Conservation (phyloP, 92 coral and sea anemone genomes). For the Porites evermanni region DNA sequence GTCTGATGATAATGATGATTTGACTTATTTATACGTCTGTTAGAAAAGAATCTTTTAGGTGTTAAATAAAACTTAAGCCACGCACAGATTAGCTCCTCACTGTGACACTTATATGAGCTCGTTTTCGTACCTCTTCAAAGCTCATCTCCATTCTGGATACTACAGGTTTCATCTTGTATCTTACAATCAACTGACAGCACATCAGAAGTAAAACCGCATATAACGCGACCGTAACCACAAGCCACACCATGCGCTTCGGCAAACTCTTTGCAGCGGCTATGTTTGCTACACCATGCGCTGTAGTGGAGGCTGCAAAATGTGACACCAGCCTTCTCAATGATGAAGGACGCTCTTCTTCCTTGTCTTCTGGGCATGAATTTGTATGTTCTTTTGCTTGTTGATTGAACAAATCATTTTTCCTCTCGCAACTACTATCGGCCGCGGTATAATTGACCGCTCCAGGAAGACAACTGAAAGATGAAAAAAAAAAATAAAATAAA, state of each 20-base stretch:
- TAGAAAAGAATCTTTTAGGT: no score
- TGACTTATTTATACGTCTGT: no score
- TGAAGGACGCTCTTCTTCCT: not conserved
- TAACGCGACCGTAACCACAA: slow-evolving; percentile 40
- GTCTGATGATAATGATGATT: no score
- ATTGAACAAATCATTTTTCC: not conserved
- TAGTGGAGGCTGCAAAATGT: slow-evolving; percentile 68
- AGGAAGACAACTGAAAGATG: slow-evolving; percentile 17
- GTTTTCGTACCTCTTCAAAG: slow-evolving; percentile 71
- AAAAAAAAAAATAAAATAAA: not conserved
- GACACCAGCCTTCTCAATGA: slow-evolving; percentile 35
- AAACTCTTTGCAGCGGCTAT: slow-evolving; percentile 63
- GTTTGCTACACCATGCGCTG: slow-evolving; percentile 84
- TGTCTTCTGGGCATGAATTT: slow-evolving; percentile 8
- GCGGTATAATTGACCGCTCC: slow-evolving; percentile 4
- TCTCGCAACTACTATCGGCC: not conserved
- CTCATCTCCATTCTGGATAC: slow-evolving; percentile 73
- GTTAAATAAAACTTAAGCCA: no score
- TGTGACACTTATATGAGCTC: not conserved
- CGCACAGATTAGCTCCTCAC: no score
- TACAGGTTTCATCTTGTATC: slow-evolving; percentile 64
- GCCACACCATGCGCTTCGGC: slow-evolving; percentile 62
- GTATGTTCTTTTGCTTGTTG: not conserved
- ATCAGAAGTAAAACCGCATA: slow-evolving; percentile 56
- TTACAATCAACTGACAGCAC: slow-evolving; percentile 48